A percentile compares a stretch with the other conserved stretches of the same genome.
Evolutionary conservation across 2,888 invertebrate genomes (phyloP).

Genomic region (Agrotis puta): DNA sequence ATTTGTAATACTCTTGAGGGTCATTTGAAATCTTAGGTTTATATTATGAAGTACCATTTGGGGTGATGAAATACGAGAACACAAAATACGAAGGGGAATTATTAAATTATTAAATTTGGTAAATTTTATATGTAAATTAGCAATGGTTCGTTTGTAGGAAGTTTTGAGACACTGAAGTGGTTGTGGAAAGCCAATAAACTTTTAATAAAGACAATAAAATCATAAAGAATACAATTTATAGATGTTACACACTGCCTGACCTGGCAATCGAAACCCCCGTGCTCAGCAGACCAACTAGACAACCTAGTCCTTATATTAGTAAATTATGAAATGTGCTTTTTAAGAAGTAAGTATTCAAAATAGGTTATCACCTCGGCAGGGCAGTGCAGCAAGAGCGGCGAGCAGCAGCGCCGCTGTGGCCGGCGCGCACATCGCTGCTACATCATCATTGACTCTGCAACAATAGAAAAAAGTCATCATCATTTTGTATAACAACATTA

Average conservation of each 20-base stretch:
- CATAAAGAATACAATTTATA: no score
- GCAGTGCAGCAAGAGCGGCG: conserved; percentile 85
- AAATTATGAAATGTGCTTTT: not conserved
- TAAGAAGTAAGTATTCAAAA: not conserved
- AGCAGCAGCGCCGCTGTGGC: conserved; percentile 86
- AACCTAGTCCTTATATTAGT: no score
- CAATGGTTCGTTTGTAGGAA: not conserved
- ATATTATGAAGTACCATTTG: conserved; percentile 11
- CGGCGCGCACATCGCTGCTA: conserved; percentile 86
- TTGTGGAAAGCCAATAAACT: no score
- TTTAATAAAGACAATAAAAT: no score
- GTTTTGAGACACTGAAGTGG: not conserved
- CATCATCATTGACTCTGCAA: conserved; percentile 82
- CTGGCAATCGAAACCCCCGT: no score
- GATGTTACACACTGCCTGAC: no score
- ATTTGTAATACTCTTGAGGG: conserved; percentile 48
- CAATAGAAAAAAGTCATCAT: conserved; percentile 56
- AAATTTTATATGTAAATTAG: conserved; percentile 34
- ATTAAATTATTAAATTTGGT: conserved; percentile 26
- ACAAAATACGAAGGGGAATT: conserved; percentile 34
- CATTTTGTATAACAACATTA: not conserved
- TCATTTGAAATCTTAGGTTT: conserved; percentile 34
- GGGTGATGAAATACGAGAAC: conserved; percentile 30
- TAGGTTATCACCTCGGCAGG: conserved; percentile 79
- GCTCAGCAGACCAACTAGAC: no score